Conservation (phyloP, 2,797 vertebrate genomes). For the Xerus rutilus region DNA sequence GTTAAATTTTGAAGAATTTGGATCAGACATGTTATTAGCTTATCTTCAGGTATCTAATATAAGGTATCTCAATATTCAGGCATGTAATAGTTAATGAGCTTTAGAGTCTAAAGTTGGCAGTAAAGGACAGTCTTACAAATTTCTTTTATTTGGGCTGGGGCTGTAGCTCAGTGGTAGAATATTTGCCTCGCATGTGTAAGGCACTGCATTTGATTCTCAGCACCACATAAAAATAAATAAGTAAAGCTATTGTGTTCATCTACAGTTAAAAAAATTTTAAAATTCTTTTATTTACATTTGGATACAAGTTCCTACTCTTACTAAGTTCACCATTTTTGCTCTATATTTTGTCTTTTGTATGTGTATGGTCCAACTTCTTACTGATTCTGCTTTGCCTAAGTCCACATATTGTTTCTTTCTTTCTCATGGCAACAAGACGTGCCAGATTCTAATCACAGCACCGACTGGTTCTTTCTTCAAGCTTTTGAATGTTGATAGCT, state of each 20-base stretch:
- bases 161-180: too few species aligned
- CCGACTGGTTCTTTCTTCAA: background rate
- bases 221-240: too few species aligned
- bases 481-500: background rate
- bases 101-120: background rate
- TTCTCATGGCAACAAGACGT: background rate
- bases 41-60: background rate
- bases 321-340: slow-evolving; percentile 12
- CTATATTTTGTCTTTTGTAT: background rate
- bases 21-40: background rate
- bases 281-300: slow-evolving; percentile 36
- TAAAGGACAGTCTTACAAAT: background rate
- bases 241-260: too few species aligned
- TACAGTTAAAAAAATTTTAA: too few species aligned
- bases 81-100: background rate
- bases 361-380: background rate
- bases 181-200: too few species aligned
- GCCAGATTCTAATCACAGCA: background rate
- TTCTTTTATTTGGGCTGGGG: too few species aligned
- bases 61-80: background rate
- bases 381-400: background rate
- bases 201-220: too few species aligned
- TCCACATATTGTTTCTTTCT: background rate
- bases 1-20: slow-evolving; percentile 39
- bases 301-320: slow-evolving; percentile 17